Conservation (phyloP, 2,888 invertebrate species). For the Silvanus unidentatus region DNA sequence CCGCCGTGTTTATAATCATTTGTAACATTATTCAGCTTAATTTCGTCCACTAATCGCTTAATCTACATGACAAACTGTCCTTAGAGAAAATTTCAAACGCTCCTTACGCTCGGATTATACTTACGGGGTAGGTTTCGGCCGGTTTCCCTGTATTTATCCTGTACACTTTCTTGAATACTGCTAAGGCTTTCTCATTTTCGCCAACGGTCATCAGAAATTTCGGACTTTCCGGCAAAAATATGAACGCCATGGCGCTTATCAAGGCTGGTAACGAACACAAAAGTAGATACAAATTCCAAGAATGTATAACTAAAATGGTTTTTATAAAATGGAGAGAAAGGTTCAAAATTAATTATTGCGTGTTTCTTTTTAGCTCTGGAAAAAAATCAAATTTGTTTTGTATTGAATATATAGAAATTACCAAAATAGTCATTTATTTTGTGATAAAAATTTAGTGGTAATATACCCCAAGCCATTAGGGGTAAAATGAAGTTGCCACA, state of each 20-base stretch:
- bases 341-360: constrained; percentile 1
- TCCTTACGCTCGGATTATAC: constrained; percentile 32
- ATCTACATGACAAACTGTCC: constrained; percentile 1
- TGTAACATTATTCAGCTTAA: neutral
- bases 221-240: constrained; percentile 68
- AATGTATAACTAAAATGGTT: constrained; percentile 47
- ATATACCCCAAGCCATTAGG: constrained; percentile 64
- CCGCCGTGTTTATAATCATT: constrained; percentile 31
- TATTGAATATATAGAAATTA: constrained; percentile 10
- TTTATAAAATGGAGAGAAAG: neutral
- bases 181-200: constrained; percentile 58
- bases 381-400: neutral
- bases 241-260: constrained; percentile 54
- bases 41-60: constrained; percentile 4
- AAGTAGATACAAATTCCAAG: constrained; percentile 58
- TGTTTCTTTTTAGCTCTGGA: neutral
- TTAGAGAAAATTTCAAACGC: too few species aligned
- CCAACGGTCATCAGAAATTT: constrained; percentile 69
- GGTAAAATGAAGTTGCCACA: constrained; percentile 60
- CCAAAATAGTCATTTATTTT: constrained; percentile 22
- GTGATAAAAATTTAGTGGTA: constrained; percentile 50
- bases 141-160: constrained; percentile 58
- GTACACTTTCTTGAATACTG: constrained; percentile 59
- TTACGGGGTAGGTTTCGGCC: constrained; percentile 60
- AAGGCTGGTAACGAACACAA: constrained; percentile 59